Base-by-base conservation (phyloP, 2,113 vertebrate species). In the Lanius ludovicianus region DNA sequence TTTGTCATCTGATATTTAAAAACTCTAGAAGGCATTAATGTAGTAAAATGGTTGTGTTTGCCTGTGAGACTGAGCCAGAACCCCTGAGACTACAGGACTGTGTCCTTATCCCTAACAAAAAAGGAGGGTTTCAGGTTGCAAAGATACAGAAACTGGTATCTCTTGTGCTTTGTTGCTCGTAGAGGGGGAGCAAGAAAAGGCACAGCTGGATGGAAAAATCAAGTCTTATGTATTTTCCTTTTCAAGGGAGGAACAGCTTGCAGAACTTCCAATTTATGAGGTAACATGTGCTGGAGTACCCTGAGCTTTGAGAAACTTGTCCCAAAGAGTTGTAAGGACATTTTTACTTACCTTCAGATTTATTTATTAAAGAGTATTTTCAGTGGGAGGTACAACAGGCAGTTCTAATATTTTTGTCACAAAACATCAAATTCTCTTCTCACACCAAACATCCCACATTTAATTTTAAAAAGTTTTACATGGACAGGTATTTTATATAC, bases 271-370 rank as follows among this genome's bases (percentile, higher is more conserved):
- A 53, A 4, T 20, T 86, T 13, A 39, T 3, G 13, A 65, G 20
- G 13, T 16, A 56, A 70, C 14, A 24, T 4, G 10, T 19, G 16
- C 46, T 76, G 21, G 21, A 82, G 39, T 27, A 79, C 4, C 52
- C 50, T 57, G 16, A 57, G 6, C 21, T 41, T 41, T n/a, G 33
- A 70, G 31, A 50, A 74, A 62, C 12, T 5, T 67, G 20, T 44
- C 25, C 9, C 27, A 64, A 33, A 83, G 0, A 1, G 14, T 68
- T 49, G 39, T 0, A 2, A 33, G 5, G 31, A 18, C 12, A 31
- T 17, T 76, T 87, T 89, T 70, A 49, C 20, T 46, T 70, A 30
- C 9, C 10, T 50, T 18, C 3, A 55, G 13, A 19, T 62, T 62
- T 69, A 62, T 59, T 41, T 50, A 70, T 31, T 24, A 19, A 53